phyloP scores from a whole-genome alignment of 1,140 invertebrate species.

The Penaeus vannamei region DNA sequence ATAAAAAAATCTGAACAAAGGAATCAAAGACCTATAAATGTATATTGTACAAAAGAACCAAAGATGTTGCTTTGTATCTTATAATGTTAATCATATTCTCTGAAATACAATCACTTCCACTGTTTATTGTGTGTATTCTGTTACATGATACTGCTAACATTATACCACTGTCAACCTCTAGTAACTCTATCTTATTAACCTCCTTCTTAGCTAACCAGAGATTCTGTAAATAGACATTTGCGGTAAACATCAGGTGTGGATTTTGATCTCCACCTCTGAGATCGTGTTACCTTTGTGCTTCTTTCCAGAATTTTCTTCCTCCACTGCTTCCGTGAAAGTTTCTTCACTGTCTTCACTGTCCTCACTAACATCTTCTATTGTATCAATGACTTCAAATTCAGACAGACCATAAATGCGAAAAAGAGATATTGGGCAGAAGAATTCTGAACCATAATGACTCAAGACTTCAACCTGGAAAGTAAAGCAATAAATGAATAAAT shows the following conservation, averaged over 20 bases:
- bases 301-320: constrained; percentile 34
- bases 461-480: constrained; percentile 82
- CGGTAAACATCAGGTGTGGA: not conserved
- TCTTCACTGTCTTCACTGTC: constrained; percentile 60
- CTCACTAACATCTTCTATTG: constrained; percentile 55
- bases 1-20: too few species aligned
- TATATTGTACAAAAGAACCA: too few species aligned
- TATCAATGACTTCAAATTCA: constrained; percentile 84
- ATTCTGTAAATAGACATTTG: not conserved
- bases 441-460: constrained; percentile 95
- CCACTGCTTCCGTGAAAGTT: constrained; percentile 8
- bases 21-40: too few species aligned
- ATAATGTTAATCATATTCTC: too few species aligned
- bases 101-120: too few species aligned
- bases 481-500: constrained; percentile 33
- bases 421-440: constrained; percentile 96
- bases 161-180: too few species aligned
- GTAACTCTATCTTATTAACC: too few species aligned
- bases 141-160: too few species aligned
- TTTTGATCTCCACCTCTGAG: not conserved
- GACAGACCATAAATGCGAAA: constrained; percentile 93
- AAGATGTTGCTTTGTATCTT: too few species aligned
- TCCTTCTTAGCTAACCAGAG: too few species aligned
- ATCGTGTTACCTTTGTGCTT: constrained; percentile 52
- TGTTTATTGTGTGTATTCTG: too few species aligned